phyloP scores from a whole-genome alignment of 2,797 vertebrate genomes.

The Halcyon badia region DNA sequence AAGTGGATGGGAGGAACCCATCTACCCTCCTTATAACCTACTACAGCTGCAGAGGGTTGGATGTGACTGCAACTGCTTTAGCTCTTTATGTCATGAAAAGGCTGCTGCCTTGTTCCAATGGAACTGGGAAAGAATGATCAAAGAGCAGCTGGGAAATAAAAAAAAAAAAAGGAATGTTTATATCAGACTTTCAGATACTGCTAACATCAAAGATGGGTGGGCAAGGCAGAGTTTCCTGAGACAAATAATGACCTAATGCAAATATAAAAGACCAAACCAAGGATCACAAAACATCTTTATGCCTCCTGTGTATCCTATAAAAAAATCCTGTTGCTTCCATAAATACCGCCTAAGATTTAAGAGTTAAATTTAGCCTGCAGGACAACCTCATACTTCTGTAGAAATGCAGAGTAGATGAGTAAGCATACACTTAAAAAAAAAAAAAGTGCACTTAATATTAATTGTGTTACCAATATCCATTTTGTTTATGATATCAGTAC shows the following conservation, averaged over 20 bases:
- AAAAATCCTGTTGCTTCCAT: not conserved
- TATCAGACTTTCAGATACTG: not conserved
- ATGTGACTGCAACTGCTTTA: not conserved
- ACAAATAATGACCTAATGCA: not conserved
- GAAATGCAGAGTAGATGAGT: not conserved
- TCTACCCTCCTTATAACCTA: not conserved
- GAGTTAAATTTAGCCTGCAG: not conserved
- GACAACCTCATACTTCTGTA: not conserved
- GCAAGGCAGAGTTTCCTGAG: not conserved
- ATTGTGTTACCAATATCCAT: not conserved
- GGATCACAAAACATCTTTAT: not conserved
- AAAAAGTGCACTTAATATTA: not conserved
- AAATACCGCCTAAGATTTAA: not conserved
- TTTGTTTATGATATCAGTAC: not conserved
- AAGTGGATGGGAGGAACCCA: not conserved
- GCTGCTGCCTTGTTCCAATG: not conserved
- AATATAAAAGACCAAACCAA: not conserved
- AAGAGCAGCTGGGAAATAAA: not conserved
- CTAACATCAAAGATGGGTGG: not conserved
- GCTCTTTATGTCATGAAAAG: not conserved
- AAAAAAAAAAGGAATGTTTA: fast-evolving
- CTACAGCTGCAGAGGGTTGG: not conserved
- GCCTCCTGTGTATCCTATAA: not conserved
- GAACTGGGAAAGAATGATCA: not conserved
- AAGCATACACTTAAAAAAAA: not conserved